phyloP scores from a whole-genome alignment of 35 echinoderm and acorn worm genomes.

The Stichopus chloronotus region DNA sequence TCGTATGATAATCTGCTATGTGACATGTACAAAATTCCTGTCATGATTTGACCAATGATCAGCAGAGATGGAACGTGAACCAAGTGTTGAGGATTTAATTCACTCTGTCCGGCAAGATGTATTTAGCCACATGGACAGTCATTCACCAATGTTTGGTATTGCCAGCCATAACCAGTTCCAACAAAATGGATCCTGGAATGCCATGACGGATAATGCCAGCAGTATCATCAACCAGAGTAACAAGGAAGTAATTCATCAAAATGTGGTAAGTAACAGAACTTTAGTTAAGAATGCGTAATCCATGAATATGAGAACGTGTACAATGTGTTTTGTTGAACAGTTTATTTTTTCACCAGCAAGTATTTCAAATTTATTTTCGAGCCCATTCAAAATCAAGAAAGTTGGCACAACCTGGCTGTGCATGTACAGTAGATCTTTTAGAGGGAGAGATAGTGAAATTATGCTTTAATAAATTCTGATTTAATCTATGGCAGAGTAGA shows the following conservation, averaged over 20 bases:
- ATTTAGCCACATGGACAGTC: background rate
- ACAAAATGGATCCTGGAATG: background rate
- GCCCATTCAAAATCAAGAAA: no score
- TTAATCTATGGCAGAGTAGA: no score
- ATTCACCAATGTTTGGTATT: conserved; percentile 15
- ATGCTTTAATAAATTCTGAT: no score
- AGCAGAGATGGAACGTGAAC: conserved; percentile 5
- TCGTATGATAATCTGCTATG: no score
- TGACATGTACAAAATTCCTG: background rate
- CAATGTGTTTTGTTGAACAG: no score
- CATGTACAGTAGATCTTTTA: no score
- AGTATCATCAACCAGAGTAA: background rate
- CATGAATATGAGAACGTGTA: no score
- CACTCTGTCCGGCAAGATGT: conserved; percentile 32
- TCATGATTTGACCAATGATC: background rate
- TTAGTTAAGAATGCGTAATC: no score
- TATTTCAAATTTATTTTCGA: no score
- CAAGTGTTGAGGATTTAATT: conserved; percentile 39
- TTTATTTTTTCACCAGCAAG: no score
- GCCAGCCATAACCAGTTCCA: background rate
- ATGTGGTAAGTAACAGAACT: background rate
- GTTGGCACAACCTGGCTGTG: no score
- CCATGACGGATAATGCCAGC: background rate
- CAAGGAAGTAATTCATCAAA: background rate
- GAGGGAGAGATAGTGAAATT: no score